phyloP scores from a whole-genome alignment of 2,797 vertebrate genomes.

The Sebastes nivosus region DNA sequence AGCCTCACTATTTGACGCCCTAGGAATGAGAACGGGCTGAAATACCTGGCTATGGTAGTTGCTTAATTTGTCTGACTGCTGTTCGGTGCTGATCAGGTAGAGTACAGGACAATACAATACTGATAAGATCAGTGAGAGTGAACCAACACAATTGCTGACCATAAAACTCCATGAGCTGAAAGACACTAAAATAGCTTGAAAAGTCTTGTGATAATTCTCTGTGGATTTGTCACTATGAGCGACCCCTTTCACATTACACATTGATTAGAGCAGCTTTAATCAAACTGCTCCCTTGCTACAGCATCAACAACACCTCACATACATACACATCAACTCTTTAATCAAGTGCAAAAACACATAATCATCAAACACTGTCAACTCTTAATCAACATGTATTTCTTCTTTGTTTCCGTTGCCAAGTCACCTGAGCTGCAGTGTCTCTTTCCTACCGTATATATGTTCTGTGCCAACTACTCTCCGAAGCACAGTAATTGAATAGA shows the following conservation, averaged over 20 bases:
- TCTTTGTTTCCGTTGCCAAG: not conserved
- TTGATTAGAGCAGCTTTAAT: not conserved
- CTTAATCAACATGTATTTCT: not conserved
- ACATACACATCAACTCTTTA: not conserved
- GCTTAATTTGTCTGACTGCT: not conserved
- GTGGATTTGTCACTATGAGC: not conserved
- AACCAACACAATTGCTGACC: too few relatives aligned
- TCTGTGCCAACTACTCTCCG: slow-evolving; percentile 4
- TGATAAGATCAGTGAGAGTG: too few relatives aligned
- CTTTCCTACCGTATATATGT: not conserved
- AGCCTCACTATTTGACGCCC: fast-evolving
- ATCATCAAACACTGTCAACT: not conserved
- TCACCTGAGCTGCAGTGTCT: slow-evolving; percentile 12
- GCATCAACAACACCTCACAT: not conserved
- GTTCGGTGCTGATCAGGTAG: not conserved
- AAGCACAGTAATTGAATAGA: slow-evolving; percentile 27
- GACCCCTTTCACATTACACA: not conserved
- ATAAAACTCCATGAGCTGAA: not conserved
- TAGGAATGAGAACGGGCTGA: too few relatives aligned
- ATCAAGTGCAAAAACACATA: not conserved
- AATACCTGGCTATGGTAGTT: not conserved
- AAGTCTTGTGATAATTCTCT: not conserved
- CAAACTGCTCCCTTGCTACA: not conserved
- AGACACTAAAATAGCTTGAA: not conserved
- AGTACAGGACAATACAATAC: not conserved